phyloP scores from a whole-genome alignment of 2,113 vertebrate genomes.

The Rhizomys pruinosus region DNA sequence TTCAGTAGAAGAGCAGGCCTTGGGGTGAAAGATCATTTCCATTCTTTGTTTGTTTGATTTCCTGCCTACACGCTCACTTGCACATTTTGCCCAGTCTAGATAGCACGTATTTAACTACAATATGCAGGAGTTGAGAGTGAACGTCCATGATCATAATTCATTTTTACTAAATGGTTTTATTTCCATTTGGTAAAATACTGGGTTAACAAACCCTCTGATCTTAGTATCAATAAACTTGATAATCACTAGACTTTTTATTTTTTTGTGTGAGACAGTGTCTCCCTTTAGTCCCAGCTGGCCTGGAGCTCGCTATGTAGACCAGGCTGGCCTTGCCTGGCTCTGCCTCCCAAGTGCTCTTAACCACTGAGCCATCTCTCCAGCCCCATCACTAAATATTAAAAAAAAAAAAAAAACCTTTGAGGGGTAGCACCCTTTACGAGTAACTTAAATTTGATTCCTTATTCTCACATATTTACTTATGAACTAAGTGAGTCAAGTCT shows the following conservation, averaged over 20 bases:
- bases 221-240: slow-evolving; percentile 27
- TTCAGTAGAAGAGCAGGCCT: not conserved
- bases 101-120: not conserved
- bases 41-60: not conserved
- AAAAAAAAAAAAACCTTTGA: slow-evolving; percentile 38
- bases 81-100: not conserved
- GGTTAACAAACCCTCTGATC: slow-evolving; percentile 1
- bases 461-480: not conserved
- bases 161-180: slow-evolving; percentile 45
- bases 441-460: not conserved
- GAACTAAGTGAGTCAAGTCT: slow-evolving; percentile 38
- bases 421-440: not conserved
- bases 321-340: no score
- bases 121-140: not conserved
- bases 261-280: no score
- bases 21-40: not conserved
- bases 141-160: slow-evolving; percentile 31
- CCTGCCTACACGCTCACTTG: not conserved
- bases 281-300: no score
- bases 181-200: slow-evolving; percentile 33
- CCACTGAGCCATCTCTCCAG: no score
- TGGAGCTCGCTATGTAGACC: no score
- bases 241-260: no score
- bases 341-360: no score
- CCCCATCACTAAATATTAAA: slow-evolving; percentile 56